Conservation (phyloP, 2,888 invertebrate species). For the Cacoxenus indagator region DNA sequence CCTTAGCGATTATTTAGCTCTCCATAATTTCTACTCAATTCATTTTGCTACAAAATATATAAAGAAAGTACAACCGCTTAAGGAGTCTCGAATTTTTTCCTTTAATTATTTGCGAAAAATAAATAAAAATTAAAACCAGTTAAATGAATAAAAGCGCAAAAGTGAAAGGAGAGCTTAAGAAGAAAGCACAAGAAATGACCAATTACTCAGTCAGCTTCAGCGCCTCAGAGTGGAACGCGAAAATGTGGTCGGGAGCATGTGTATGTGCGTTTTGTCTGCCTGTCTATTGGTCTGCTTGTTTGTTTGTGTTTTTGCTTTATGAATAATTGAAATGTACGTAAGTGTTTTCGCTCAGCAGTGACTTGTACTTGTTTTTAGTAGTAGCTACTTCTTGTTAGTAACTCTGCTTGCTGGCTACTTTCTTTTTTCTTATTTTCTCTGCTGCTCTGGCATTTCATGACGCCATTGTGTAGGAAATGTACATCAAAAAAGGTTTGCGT, state of each 20-base stretch:
- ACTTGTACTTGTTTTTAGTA: constrained; percentile 23
- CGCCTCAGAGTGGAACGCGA: not conserved
- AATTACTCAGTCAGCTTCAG: constrained; percentile 7
- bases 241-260: not conserved
- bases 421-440: not conserved
- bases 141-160: not conserved
- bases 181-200: constrained; percentile 10
- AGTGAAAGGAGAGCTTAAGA: not conserved
- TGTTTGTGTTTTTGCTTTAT: constrained; percentile 36
- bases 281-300: not conserved
- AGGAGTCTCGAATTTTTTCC: constrained; percentile 4
- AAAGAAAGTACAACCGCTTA: constrained; percentile 6
- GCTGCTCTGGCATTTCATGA: not conserved
- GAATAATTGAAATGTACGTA: constrained; percentile 53
- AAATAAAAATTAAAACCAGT: not conserved
- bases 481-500: constrained; percentile 31
- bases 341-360: constrained; percentile 29
- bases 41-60: not conserved
- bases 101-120: not conserved
- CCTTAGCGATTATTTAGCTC: constrained; percentile 15
- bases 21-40: constrained; percentile 5
- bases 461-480: not conserved
- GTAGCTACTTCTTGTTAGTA: not conserved
- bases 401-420: not conserved
- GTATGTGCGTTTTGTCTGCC: not conserved